Evolutionary conservation across 2,113 vertebrate species (phyloP).

Genomic region (Poecilia latipinna): DNA sequence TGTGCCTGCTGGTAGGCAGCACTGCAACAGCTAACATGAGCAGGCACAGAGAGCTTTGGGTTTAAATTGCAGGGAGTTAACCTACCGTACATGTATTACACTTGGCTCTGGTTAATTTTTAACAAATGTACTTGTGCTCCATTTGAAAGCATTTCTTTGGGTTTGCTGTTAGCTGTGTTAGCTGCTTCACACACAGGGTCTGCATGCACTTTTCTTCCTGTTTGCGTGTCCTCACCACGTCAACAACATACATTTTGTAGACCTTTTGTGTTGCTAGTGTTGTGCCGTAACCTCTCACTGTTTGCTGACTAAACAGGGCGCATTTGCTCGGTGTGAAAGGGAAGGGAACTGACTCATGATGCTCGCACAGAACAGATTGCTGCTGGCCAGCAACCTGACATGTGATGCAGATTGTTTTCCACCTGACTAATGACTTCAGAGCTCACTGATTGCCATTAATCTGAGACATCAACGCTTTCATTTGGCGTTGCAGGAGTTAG

Average conservation of each 20-base stretch:
- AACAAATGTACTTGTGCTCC: slow-evolving; percentile 53
- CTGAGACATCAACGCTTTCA: slow-evolving; percentile 53
- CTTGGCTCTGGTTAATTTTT: slow-evolving; percentile 58
- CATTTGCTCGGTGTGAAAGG: too few species aligned
- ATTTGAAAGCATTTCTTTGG: slow-evolving; percentile 56
- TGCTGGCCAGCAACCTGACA: slow-evolving; percentile 50
- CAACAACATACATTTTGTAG: slow-evolving; percentile 16
- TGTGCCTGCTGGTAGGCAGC: background rate
- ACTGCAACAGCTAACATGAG: background rate
- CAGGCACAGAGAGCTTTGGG: background rate
- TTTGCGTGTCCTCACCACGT: background rate
- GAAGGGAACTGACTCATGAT: too few species aligned
- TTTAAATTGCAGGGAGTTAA: slow-evolving; percentile 12
- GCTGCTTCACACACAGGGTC: slow-evolving; percentile 30
- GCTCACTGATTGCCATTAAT: slow-evolving; percentile 53
- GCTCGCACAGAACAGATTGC: slow-evolving; percentile 28
- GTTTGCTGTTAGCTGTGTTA: slow-evolving; percentile 37
- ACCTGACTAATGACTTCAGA: slow-evolving; percentile 64
- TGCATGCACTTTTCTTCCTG: slow-evolving; percentile 8
- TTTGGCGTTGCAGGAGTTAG: slow-evolving; percentile 26
- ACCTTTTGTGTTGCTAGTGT: slow-evolving; percentile 2
- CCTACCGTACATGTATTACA: slow-evolving; percentile 16
- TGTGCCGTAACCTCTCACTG: slow-evolving; percentile 25
- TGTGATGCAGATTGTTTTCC: slow-evolving; percentile 66
- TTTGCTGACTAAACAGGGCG: slow-evolving; percentile 7